Evolutionary conservation across 2,888 invertebrate genomes (phyloP).

Genomic region (Megamerina dolium): DNA sequence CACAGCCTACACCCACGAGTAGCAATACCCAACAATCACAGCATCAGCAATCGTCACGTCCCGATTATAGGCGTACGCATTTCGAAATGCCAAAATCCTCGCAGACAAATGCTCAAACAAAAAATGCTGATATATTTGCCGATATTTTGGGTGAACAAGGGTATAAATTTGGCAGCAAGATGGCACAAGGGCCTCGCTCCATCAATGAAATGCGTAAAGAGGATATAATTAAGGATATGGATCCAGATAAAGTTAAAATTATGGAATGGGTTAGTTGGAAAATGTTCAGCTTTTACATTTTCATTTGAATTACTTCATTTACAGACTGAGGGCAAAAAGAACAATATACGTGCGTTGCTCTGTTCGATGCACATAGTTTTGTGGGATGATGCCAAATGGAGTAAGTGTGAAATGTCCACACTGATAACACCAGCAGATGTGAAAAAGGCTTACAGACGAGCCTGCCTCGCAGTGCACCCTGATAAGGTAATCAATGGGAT

Average conservation of each 20-base stretch:
- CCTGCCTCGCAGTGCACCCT: constrained; percentile 95
- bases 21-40: constrained; percentile 7
- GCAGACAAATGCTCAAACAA: constrained; percentile 22
- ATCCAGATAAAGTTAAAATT: constrained; percentile 82
- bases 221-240: constrained; percentile 79
- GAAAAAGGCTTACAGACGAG: constrained; percentile 90
- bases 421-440: constrained; percentile 88
- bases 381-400: constrained; percentile 93
- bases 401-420: constrained; percentile 89
- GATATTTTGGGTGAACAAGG: constrained; percentile 87
- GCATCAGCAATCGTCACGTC: constrained; percentile 23
- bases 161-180: constrained; percentile 73
- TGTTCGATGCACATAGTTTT: constrained; percentile 90
- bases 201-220: constrained; percentile 91
- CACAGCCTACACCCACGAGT: constrained; percentile 9
- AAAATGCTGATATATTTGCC: constrained; percentile 70
- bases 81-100: constrained; percentile 53
- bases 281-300: too few relatives aligned
- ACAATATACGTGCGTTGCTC: constrained; percentile 89
- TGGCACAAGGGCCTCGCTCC: constrained; percentile 71
- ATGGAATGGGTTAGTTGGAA: constrained; percentile 65
- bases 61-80: constrained; percentile 64
- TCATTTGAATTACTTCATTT: too few relatives aligned
- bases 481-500: constrained; percentile 70
- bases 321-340: constrained; percentile 91